Conservation (phyloP, 2,888 invertebrate species). For the Aplocera efformata region DNA sequence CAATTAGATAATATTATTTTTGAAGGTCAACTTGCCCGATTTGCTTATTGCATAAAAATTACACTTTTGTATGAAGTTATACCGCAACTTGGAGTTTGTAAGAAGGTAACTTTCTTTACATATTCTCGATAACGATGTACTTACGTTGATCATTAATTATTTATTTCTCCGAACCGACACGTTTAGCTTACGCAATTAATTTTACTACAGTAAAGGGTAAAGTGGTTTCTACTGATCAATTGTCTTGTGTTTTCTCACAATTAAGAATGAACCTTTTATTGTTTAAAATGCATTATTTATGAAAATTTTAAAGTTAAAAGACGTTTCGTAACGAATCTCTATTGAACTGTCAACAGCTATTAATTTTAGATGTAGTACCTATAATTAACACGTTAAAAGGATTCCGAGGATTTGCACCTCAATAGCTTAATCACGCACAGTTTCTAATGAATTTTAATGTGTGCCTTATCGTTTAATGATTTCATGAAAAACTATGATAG, state of each 20-base stretch:
- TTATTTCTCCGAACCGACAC: constrained; percentile 18
- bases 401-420: constrained; percentile 29
- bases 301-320: constrained; percentile 7
- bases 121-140: constrained; percentile 2
- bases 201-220: constrained; percentile 25
- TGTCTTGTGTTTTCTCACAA: constrained; percentile 44
- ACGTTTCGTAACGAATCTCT: constrained; percentile 22
- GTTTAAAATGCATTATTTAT: constrained; percentile 5
- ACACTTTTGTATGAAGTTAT: no score
- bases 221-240: constrained; percentile 29
- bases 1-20: no score
- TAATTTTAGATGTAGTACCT: constrained; percentile 27
- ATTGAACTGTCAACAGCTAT: constrained; percentile 46
- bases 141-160: constrained; percentile 16
- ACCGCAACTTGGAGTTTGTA: no score
- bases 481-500: constrained; percentile 22
- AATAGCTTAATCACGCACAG: constrained; percentile 17
- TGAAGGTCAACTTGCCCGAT: no score
- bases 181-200: constrained; percentile 21
- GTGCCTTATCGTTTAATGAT: constrained; percentile 17
- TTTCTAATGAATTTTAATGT: constrained; percentile 26
- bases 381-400: constrained; percentile 33
- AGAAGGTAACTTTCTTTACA: no score
- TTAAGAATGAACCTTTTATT: constrained; percentile 22
- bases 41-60: no score